Evolutionary conservation across 2,113 vertebrate species (phyloP).

Genomic region (Turdus rufiventris): DNA sequence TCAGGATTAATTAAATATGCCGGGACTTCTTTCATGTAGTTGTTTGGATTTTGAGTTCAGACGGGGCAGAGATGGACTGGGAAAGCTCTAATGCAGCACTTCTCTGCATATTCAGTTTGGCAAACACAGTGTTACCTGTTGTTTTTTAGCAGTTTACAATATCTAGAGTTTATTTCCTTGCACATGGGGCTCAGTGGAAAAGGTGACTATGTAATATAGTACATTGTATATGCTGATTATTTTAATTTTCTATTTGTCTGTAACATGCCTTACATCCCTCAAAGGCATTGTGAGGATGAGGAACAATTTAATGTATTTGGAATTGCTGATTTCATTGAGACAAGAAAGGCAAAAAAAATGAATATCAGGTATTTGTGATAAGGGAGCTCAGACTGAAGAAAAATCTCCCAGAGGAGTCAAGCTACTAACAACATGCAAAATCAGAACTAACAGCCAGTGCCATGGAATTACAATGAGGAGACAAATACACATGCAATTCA

Average conservation of each 20-base stretch:
- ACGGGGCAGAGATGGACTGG: fast-evolving
- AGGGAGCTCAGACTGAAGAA: background rate
- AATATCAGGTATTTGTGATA: background rate
- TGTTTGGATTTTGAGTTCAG: conserved; percentile 10
- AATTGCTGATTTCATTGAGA: background rate
- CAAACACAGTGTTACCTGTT: background rate
- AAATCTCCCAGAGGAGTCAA: background rate
- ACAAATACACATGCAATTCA: background rate
- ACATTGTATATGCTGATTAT: background rate
- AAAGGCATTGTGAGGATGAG: background rate
- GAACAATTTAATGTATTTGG: background rate
- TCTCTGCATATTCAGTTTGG: background rate
- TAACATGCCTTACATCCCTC: background rate
- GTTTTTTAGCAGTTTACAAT: background rate
- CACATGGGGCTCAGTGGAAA: background rate
- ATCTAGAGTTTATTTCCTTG: background rate
- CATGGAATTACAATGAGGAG: background rate
- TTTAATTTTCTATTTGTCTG: background rate
- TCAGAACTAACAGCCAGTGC: background rate
- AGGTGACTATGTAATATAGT: background rate
- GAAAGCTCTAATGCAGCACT: background rate
- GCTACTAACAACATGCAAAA: background rate
- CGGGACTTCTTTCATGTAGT: background rate
- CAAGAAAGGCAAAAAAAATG: background rate
- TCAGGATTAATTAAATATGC: background rate